Base-by-base conservation (phyloP, 2,888 invertebrate genomes). In the Melinopterus prodromus region DNA sequence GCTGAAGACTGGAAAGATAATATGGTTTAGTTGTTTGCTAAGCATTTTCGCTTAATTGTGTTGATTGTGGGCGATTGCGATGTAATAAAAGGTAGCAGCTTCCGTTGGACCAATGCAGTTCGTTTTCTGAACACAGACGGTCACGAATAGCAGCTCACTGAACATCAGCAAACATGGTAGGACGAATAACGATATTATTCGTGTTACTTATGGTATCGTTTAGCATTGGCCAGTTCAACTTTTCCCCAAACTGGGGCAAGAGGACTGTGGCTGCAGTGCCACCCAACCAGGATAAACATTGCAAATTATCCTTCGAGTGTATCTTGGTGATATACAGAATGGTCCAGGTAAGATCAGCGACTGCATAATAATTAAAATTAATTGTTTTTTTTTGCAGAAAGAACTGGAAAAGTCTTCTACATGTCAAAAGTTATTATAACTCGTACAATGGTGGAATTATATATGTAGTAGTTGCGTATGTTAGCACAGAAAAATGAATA, bases 211-310 rank as follows among this genome's bases (percentile, higher is more conserved):
- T 71, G 35, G 78, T 74, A 16, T 70, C 75, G 35, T 16, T 78
- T 16, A 76, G 78, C 71, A 26, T 70, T n/a, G 80, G 71, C 1
- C 80, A 80, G 53, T 76, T 80, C 12, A 80, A 80, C 70, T 80
- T 80, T 72, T 80, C 80, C 15, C 80, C 80, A 5, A 78, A 80
- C 71, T 80, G 80, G 80, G 80, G 80, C n/a, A 77, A 77, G 69
- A 70, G 80, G 0, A 76, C 37, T 0, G 6, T 15, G 6, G 0
- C 12, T 6, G 53, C 69, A 12, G 37, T 16, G n/a, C n/a, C 36
- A 53, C 12, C 16, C 12, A 16, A 76, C 35, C 16, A n/a, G 35
- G 70, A 36, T 16, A 69, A 70, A 16, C 26, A 74, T 36, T 80
- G 80, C 71, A 80, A 77, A 78, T 70, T 53, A 26, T 78, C 80